Evolutionary conservation across 2,888 invertebrate species (phyloP).

Genomic region (Papilio protenor): DNA sequence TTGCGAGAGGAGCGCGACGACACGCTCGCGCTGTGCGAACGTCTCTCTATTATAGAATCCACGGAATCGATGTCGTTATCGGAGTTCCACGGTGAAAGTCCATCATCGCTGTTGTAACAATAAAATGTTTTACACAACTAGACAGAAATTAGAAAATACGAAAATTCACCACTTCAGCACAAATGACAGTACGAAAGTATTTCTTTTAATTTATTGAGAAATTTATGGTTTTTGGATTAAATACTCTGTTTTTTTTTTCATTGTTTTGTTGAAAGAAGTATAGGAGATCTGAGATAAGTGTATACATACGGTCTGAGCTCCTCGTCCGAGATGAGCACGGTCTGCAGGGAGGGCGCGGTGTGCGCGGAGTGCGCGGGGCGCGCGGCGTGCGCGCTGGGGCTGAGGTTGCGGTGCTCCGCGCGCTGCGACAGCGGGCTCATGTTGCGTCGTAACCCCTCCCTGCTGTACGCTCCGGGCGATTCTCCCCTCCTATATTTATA

Average conservation of each 20-base stretch:
- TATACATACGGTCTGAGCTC: conserved; percentile 69
- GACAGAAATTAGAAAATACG: neutral
- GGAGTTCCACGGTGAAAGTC: conserved; percentile 74
- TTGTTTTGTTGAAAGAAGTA: no score
- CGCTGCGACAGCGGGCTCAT: conserved; percentile 73
- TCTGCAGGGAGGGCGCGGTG: conserved; percentile 61
- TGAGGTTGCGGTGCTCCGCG: conserved; percentile 64
- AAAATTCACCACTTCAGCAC: no score
- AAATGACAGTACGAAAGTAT: no score
- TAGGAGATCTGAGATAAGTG: neutral
- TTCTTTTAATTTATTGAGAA: no score
- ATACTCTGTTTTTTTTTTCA: no score
- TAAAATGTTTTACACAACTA: neutral
- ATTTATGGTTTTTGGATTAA: no score
- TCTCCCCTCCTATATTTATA: neutral
- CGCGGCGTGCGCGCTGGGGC: conserved; percentile 54
- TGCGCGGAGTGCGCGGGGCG: conserved; percentile 52
- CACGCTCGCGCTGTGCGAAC: conserved; percentile 44
- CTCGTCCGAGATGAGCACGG: conserved; percentile 77
- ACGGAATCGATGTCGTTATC: conserved; percentile 63
- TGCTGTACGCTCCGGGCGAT: conserved; percentile 44
- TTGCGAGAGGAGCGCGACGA: conserved; percentile 58
- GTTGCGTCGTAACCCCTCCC: conserved; percentile 53
- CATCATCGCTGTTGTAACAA: conserved; percentile 59
- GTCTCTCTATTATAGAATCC: conserved; percentile 50